Conservation (phyloP, 2,113 vertebrate genomes). For the Brienomyrus brachyistius region DNA sequence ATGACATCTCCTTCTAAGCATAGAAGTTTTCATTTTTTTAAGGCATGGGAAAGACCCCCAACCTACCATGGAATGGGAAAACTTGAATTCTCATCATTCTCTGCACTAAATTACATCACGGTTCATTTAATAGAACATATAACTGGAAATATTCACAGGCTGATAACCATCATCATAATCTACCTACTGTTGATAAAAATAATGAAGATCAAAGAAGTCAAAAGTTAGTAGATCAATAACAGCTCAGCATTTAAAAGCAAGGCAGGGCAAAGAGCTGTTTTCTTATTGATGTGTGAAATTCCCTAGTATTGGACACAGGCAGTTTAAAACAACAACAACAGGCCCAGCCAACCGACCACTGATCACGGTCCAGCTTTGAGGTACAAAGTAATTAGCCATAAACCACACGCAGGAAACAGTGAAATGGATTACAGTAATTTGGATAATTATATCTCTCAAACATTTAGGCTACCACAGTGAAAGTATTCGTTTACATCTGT, state of each 20-base stretch:
- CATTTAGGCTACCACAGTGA: not conserved
- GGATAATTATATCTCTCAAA: conserved; percentile 4
- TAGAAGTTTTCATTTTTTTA: not conserved
- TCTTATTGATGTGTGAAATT: not conserved
- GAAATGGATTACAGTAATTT: conserved; percentile 1
- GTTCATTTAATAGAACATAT: not conserved
- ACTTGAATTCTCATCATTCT: not conserved
- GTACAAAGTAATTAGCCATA: not conserved
- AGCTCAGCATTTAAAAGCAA: not conserved
- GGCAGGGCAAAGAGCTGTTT: not conserved
- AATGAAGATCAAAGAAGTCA: not conserved
- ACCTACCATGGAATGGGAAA: not conserved
- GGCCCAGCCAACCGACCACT: not conserved
- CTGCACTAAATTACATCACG: not conserved
- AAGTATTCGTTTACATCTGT: not conserved
- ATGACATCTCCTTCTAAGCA: not conserved
- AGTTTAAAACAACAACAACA: conserved; percentile 16
- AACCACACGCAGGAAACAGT: conserved; percentile 12
- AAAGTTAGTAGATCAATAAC: not conserved
- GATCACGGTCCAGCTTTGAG: not conserved
- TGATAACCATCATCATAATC: not conserved
- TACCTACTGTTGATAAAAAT: not conserved
- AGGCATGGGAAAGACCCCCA: not conserved
- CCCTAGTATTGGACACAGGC: not conserved
- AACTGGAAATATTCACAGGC: not conserved